Conservation (phyloP, 2,797 vertebrate species). For the Phataginus tetradactyla region DNA sequence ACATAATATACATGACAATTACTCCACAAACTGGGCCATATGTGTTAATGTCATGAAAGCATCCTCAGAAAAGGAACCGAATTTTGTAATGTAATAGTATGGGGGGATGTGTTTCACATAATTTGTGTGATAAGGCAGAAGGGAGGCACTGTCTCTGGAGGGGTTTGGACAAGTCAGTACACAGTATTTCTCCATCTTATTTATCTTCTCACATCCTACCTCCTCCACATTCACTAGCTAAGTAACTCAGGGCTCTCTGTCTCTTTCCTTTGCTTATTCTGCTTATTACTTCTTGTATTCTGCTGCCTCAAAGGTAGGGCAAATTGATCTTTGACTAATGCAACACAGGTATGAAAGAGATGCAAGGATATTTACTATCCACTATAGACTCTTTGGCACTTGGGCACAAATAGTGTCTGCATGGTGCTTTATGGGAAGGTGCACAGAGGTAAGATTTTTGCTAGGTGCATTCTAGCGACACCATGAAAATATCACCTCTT, state of each 20-base stretch:
- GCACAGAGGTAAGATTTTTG: not conserved
- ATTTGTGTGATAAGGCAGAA: not conserved
- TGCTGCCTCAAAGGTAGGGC: not conserved
- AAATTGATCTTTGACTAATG: not conserved
- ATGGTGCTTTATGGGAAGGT: not conserved
- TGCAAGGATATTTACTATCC: not conserved
- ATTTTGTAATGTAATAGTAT: not conserved
- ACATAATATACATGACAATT: not conserved
- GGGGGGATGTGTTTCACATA: not conserved
- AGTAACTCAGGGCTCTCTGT: not conserved
- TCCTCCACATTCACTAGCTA: not conserved
- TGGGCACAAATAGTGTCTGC: not conserved
- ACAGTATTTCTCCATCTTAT: not conserved
- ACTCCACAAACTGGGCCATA: not conserved
- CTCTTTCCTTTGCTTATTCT: not conserved
- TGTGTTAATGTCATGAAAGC: not conserved
- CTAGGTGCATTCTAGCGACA: not conserved
- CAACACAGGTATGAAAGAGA: not conserved
- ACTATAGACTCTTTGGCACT: not conserved
- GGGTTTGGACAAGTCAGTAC: not conserved
- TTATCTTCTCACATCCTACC: not conserved
- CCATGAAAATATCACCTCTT: not conserved
- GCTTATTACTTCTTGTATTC: not conserved
- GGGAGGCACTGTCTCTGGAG: not conserved
- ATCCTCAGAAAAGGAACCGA: not conserved